These are phyloP conservation scores for Oenanthe melanoleuca DNA, from an alignment of 2,113 vertebrate genomes.

Conservation along the genomic window DNA sequence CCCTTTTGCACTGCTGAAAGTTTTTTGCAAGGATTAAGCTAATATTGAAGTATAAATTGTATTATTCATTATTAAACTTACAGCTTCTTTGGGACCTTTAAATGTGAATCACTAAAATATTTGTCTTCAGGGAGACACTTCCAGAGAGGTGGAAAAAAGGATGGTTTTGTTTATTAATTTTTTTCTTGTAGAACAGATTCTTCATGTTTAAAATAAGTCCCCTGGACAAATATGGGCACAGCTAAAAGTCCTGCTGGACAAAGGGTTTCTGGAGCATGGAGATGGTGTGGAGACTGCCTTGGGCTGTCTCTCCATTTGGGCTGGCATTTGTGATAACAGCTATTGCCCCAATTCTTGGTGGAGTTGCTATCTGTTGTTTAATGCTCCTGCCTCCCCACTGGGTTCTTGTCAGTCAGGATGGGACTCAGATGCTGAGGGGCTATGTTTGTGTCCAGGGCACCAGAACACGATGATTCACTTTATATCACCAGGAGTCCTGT, in stretches of 20 bases:
- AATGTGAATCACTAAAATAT: background rate
- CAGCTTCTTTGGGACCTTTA: background rate
- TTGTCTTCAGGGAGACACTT: background rate
- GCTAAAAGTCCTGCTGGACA: background rate
- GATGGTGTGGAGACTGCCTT: background rate
- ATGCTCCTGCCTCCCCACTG: background rate
- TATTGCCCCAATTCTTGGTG: background rate
- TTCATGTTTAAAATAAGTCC: background rate
- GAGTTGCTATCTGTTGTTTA: background rate
- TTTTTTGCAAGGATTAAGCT: background rate
- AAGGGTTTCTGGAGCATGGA: background rate
- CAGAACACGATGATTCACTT: background rate
- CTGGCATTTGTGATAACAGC: background rate
- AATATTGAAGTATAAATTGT: background rate
- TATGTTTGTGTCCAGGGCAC: background rate
- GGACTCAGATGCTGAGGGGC: background rate
- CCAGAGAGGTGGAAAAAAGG: accelerated
- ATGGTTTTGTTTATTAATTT: background rate
- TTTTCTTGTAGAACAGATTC: background rate
- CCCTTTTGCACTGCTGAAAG: background rate
- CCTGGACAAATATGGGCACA: background rate
- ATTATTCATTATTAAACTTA: background rate
- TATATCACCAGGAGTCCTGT: background rate
- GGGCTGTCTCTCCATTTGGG: background rate
- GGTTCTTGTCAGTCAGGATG: background rate